Evolutionary conservation across 2,888 invertebrate genomes (phyloP).

Genomic region (Osedax frankpressi): DNA sequence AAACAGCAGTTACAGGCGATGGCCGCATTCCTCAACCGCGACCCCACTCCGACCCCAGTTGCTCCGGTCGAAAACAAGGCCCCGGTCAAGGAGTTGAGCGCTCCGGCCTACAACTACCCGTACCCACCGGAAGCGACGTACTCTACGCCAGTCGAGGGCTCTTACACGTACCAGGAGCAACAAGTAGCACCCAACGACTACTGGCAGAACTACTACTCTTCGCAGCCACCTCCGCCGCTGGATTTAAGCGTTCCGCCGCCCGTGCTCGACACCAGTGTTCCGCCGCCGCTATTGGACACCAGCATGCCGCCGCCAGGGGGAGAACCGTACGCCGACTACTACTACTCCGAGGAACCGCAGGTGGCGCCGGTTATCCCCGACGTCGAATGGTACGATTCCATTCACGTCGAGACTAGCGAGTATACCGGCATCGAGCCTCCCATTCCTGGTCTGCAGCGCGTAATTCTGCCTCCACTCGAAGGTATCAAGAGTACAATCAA

Average conservation of each 20-base stretch:
- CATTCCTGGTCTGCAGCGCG: not conserved
- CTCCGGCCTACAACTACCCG: no score
- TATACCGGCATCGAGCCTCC: not conserved
- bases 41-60: no score
- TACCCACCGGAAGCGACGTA: no score
- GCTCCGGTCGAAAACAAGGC: not conserved
- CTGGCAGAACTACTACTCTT: not conserved
- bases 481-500: not conserved
- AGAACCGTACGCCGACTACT: not conserved
- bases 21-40: not conserved
- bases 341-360: no score
- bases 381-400: not conserved
- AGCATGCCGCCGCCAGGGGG: not conserved
- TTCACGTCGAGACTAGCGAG: not conserved
- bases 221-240: no score
- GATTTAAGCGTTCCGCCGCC: no score
- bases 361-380: not conserved
- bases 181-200: not conserved
- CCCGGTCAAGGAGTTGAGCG: not conserved
- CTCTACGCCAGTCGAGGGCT: not conserved
- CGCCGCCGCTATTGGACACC: not conserved
- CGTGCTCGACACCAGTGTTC: not conserved
- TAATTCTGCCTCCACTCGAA: not conserved
- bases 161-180: not conserved
- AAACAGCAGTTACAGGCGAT: not conserved